Percentiles rank a stretch among this genome's conserved stretches.
phyloP scores from a whole-genome alignment of 2,113 vertebrate genomes.

The Cyprinodon variegatus region DNA sequence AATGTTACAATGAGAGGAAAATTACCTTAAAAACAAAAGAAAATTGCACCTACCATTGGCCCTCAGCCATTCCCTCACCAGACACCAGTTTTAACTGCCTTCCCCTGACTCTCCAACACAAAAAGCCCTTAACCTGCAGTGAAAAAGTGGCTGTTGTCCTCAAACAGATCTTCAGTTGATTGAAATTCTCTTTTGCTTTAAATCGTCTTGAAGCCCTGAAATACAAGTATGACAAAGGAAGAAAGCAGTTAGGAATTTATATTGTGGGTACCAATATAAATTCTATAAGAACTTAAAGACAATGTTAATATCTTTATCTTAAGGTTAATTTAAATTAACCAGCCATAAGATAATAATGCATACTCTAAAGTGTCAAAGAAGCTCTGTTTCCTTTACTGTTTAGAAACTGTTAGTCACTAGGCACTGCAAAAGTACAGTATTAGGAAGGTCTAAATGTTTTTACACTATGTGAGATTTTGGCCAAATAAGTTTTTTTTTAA shows the following conservation, averaged over 20 bases:
- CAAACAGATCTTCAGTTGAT: conserved; percentile 23
- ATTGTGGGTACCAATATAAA: neutral
- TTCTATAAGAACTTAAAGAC: neutral
- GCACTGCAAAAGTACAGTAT: no score
- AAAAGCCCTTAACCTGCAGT: conserved; percentile 21
- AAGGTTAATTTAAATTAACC: neutral
- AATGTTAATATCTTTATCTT: neutral
- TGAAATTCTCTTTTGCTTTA: conserved; percentile 14
- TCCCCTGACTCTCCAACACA: neutral
- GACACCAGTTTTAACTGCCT: conserved; percentile 5
- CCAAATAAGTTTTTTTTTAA: no score
- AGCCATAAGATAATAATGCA: neutral
- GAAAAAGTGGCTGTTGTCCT: conserved; percentile 41
- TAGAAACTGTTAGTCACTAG: no score
- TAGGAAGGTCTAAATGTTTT: no score
- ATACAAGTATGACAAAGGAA: neutral
- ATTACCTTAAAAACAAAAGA: neutral
- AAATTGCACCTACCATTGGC: neutral
- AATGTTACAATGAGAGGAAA: neutral
- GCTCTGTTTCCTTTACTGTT: neutral
- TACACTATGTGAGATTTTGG: no score
- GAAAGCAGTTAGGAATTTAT: neutral
- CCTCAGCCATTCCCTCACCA: conserved; percentile 11
- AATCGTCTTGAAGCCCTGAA: neutral
- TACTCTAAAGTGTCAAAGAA: neutral